Percentiles rank a stretch among this genome's conserved stretches.
Conservation (phyloP, 2,888 invertebrate genomes). For the Stenurella melanura region DNA sequence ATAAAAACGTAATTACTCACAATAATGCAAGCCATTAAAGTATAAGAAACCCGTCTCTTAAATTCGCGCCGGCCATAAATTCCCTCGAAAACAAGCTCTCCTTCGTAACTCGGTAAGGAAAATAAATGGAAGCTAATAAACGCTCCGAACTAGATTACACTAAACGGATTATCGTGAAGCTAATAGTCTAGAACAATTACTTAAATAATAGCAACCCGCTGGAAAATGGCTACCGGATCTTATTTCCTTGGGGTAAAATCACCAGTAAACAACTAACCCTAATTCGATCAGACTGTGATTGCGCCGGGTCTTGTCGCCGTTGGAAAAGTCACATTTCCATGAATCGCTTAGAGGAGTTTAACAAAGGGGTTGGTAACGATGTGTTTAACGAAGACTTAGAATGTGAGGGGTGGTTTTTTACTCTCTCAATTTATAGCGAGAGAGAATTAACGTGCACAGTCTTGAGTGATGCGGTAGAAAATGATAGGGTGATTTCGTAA, state of each 20-base stretch:
- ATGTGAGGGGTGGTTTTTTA: conserved; percentile 63
- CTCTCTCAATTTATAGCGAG: conserved; percentile 52
- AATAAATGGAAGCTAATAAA: conserved; percentile 61
- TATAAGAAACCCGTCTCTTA: conserved; percentile 20
- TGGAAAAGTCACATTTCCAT: conserved; percentile 54
- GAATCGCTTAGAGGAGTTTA: conserved; percentile 63
- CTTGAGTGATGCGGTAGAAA: conserved; percentile 34
- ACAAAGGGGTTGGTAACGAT: conserved; percentile 69
- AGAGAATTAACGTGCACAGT: conserved; percentile 45
- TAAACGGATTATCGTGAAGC: conserved; percentile 71
- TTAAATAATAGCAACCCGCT: conserved; percentile 72
- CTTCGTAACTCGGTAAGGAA: conserved; percentile 40
- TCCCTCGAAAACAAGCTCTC: conserved; percentile 27
- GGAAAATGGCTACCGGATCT: conserved; percentile 72
- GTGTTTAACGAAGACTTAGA: conserved; percentile 67
- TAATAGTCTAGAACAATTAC: conserved; percentile 72
- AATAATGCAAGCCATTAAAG: conserved; percentile 17
- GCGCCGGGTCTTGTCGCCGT: neutral
- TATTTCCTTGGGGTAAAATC: conserved; percentile 71
- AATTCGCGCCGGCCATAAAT: conserved; percentile 30
- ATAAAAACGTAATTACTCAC: conserved; percentile 1
- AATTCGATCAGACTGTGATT: conserved; percentile 56
- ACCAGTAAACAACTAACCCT: conserved; percentile 69
- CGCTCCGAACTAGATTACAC: conserved; percentile 68
- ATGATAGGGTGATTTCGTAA: conserved; percentile 31